Evolutionary conservation across 2,113 vertebrate species (phyloP).

Genomic region (Chloroceryle aenea): DNA sequence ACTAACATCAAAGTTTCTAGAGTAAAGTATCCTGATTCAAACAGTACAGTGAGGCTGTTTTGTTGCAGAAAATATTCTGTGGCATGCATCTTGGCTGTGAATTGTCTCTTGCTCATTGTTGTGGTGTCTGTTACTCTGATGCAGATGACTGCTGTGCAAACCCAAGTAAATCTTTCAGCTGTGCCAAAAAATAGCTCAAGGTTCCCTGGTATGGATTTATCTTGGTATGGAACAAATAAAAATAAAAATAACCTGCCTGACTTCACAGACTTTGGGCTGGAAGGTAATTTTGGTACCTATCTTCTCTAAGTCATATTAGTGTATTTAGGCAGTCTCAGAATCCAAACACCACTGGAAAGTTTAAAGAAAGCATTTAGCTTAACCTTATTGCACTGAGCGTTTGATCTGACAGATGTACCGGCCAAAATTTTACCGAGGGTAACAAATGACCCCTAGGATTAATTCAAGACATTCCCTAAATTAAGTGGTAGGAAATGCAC

Average conservation of each 20-base stretch:
- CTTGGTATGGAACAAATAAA: not conserved
- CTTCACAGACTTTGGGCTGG: not conserved
- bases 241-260: not conserved
- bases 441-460: not conserved
- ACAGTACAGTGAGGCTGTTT: not conserved
- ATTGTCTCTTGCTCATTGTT: not conserved
- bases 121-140: not conserved
- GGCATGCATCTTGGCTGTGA: not conserved
- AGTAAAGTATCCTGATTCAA: not conserved
- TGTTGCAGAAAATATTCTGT: not conserved
- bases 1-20: not conserved
- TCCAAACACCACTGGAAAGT: not conserved
- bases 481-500: not conserved
- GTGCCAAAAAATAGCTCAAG: not conserved
- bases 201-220: not conserved
- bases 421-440: not conserved
- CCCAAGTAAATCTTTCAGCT: not conserved
- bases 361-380: not conserved
- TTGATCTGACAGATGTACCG: not conserved
- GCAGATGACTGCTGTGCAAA: not conserved
- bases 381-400: not conserved
- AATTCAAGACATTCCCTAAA: not conserved
- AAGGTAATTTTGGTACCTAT: not conserved
- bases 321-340: not conserved
- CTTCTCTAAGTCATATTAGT: not conserved